phyloP scores from a whole-genome alignment of 2,113 vertebrate species.

The Cyanoramphus novaezelandiae region DNA sequence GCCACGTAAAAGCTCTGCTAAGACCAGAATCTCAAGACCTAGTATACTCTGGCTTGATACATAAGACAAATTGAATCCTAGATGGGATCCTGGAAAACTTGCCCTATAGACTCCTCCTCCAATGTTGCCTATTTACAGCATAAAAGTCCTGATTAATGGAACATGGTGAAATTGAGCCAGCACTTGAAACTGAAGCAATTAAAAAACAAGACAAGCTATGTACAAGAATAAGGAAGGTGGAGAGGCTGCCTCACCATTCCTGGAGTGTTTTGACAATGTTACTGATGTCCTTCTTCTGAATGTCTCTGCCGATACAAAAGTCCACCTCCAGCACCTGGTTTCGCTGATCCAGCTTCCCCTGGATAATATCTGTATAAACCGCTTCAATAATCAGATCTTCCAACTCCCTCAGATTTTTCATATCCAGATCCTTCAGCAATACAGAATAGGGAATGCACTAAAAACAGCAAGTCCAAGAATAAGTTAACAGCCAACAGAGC shows the following conservation, averaged over 20 bases:
- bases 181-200: neutral
- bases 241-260: constrained; percentile 78
- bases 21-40: neutral
- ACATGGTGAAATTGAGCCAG: neutral
- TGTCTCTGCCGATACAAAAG: constrained; percentile 84
- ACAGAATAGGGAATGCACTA: constrained; percentile 95
- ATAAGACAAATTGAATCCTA: neutral
- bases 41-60: neutral
- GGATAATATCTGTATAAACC: constrained; percentile 98
- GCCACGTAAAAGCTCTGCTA: neutral
- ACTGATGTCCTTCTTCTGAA: constrained; percentile 79
- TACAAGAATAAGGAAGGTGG: neutral
- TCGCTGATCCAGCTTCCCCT: constrained; percentile 96
- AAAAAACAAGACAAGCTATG: neutral
- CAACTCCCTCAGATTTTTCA: constrained; percentile 95
- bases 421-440: constrained; percentile 94
- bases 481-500: neutral
- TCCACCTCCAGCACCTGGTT: constrained; percentile 95
- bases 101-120: neutral
- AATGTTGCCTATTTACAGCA: neutral
- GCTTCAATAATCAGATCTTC: constrained; percentile 98
- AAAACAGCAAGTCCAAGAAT: constrained; percentile 13
- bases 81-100: neutral
- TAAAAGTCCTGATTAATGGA: neutral
- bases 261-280: constrained; percentile 82